These are phyloP conservation scores for Diplosoma virens DNA, from an alignment of 23 tunicate genomes.

Conservation along the genomic window DNA sequence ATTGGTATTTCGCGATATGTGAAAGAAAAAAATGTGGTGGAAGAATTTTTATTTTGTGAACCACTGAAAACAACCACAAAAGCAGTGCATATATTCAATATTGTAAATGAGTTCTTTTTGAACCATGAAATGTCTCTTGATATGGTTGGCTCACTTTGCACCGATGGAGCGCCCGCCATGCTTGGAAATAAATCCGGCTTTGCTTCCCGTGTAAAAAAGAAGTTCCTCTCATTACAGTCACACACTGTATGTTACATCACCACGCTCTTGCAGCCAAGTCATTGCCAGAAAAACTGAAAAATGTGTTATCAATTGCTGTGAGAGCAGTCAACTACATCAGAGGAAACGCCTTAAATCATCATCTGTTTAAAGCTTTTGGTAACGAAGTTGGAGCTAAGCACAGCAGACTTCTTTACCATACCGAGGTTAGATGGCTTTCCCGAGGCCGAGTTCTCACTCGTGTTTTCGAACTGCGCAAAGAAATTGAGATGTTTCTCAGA, in stretches of 20 bases:
- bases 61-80: too few relatives aligned
- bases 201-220: too few relatives aligned
- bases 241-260: conserved; percentile 12
- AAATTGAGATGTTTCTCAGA: conserved; percentile 30
- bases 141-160: too few relatives aligned
- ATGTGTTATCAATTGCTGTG: conserved; percentile 33
- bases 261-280: conserved; percentile 26
- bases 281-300: conserved; percentile 23
- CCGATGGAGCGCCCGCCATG: too few relatives aligned
- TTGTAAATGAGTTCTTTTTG: too few relatives aligned
- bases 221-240: conserved; percentile 9
- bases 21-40: too few relatives aligned
- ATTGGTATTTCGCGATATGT: too few relatives aligned
- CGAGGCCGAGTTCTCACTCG: conserved; percentile 33
- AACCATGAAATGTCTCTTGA: too few relatives aligned
- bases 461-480: conserved; percentile 39
- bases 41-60: too few relatives aligned
- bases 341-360: conserved; percentile 19
- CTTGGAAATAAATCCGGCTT: too few relatives aligned
- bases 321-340: conserved; percentile 28
- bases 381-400: conserved; percentile 25
- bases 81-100: too few relatives aligned
- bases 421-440: conserved; percentile 26
- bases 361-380: conserved; percentile 24
- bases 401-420: conserved; percentile 30